Evolutionary conservation across 2,888 invertebrate genomes (phyloP).

Genomic region (Tetramorium bicarinatum): DNA sequence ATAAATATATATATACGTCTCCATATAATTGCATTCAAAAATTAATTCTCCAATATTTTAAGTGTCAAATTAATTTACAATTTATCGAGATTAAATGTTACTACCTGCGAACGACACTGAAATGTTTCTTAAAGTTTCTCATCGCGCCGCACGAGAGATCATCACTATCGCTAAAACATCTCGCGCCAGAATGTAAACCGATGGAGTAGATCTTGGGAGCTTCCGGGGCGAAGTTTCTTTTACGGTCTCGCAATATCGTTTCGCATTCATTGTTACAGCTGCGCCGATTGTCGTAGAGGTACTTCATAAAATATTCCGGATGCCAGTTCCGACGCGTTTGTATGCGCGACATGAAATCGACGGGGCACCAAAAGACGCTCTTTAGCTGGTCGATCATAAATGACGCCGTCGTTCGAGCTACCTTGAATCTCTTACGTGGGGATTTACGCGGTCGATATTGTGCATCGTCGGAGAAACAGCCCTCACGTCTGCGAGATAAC

Average conservation of each 20-base stretch:
- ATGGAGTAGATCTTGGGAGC: slow-evolving; percentile 64
- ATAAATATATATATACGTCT: too few species aligned
- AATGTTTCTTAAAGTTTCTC: slow-evolving; percentile 17
- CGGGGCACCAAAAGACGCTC: slow-evolving; percentile 55
- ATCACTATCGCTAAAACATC: neutral
- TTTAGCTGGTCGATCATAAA: slow-evolving; percentile 70
- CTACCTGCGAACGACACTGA: slow-evolving; percentile 36
- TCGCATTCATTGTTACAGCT: neutral
- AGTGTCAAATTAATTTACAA: neutral
- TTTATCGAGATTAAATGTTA: neutral
- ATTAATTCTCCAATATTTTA: neutral
- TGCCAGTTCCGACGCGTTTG: slow-evolving; percentile 60
- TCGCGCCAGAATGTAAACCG: slow-evolving; percentile 31
- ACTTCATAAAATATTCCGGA: slow-evolving; percentile 50
- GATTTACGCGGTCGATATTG: slow-evolving; percentile 30
- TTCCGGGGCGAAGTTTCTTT: slow-evolving; percentile 42
- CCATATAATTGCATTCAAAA: neutral
- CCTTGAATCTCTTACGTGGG: slow-evolving; percentile 26
- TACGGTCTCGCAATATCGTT: neutral
- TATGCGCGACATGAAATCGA: slow-evolving; percentile 43
- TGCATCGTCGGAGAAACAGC: slow-evolving; percentile 36
- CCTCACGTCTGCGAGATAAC: slow-evolving; percentile 12
- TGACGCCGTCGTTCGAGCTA: slow-evolving; percentile 30
- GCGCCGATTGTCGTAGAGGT: slow-evolving; percentile 32
- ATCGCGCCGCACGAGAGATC: neutral